A percentile compares a stretch with the other conserved stretches of the same genome.
Evolutionary conservation across 2,888 invertebrate species (phyloP).

Genomic region (Argynnis bischoffii): DNA sequence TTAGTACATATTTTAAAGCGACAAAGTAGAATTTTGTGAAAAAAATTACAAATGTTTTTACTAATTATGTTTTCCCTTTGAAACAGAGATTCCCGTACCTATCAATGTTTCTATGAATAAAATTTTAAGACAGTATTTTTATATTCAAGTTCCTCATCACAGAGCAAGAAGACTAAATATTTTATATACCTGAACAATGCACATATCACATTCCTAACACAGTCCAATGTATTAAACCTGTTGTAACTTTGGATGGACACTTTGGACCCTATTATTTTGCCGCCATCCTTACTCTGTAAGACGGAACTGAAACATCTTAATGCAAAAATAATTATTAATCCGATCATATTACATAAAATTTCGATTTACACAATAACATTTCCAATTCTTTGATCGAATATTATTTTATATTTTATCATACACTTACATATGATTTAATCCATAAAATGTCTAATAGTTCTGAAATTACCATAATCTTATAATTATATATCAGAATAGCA

Average conservation of each 20-base stretch:
- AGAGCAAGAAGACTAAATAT: slow-evolving; percentile 62
- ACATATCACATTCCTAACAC: slow-evolving; percentile 69
- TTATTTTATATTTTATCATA: slow-evolving; percentile 51
- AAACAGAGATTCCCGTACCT: slow-evolving; percentile 81
- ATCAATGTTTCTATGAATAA: slow-evolving; percentile 67
- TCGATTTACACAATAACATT: slow-evolving; percentile 58
- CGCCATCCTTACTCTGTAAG: slow-evolving; percentile 68
- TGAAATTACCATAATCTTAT: slow-evolving; percentile 54
- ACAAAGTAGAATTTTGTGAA: slow-evolving; percentile 27
- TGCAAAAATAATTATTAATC: slow-evolving; percentile 59
- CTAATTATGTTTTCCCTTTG: slow-evolving; percentile 77
- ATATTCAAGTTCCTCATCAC: slow-evolving; percentile 57
- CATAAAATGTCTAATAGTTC: slow-evolving; percentile 61
- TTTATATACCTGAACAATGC: slow-evolving; percentile 63
- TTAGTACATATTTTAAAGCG: slow-evolving; percentile 22
- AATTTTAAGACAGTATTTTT: slow-evolving; percentile 54
- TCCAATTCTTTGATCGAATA: slow-evolving; percentile 66
- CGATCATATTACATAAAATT: slow-evolving; percentile 53
- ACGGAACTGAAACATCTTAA: slow-evolving; percentile 57
- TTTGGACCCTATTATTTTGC: slow-evolving; percentile 77
- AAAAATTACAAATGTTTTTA: slow-evolving; percentile 34
- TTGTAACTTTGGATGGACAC: slow-evolving; percentile 75
- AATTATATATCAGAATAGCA: slow-evolving; percentile 54
- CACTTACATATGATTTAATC: slow-evolving; percentile 59
- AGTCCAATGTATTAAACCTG: slow-evolving; percentile 68